Conservation (phyloP, 2,888 invertebrate genomes). For the Acleris literana region DNA sequence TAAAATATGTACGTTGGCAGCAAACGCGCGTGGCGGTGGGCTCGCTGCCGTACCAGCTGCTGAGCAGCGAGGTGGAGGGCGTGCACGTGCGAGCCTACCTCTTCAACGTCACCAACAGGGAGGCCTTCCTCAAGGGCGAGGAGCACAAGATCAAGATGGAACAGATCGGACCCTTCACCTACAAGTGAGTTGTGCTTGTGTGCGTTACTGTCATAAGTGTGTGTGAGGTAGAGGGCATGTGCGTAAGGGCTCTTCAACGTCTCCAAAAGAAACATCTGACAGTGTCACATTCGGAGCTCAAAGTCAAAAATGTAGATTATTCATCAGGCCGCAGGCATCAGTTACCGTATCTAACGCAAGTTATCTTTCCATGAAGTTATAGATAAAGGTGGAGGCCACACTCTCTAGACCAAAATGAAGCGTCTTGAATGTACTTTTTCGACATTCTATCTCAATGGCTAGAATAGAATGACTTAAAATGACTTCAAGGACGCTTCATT, state of each 20-base stretch:
- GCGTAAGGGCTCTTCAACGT: constrained; percentile 89
- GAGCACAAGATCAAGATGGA: constrained; percentile 86
- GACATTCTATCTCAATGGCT: too few relatives aligned
- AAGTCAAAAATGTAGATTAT: constrained; percentile 72
- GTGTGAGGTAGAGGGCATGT: constrained; percentile 86
- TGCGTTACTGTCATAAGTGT: too few relatives aligned
- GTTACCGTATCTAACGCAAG: too few relatives aligned
- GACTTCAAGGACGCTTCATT: too few relatives aligned
- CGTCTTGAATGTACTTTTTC: too few relatives aligned
- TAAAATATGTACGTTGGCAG: constrained; percentile 47
- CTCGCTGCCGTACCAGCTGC: constrained; percentile 84
- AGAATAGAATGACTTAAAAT: too few relatives aligned
- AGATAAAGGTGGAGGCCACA: too few relatives aligned
- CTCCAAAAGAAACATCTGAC: constrained; percentile 87
- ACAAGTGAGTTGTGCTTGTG: constrained; percentile 84
- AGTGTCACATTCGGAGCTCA: constrained; percentile 68
- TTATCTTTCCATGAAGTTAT: too few relatives aligned
- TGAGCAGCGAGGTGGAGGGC: constrained; percentile 86
- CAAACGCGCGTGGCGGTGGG: constrained; percentile 78
- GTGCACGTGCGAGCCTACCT: constrained; percentile 87
- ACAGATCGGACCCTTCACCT: constrained; percentile 92
- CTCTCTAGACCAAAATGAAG: too few relatives aligned
- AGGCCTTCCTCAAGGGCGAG: constrained; percentile 85
- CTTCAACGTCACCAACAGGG: constrained; percentile 92
- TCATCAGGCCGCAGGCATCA: too few relatives aligned